Percentiles rank a stretch among this genome's conserved stretches.
Conservation (phyloP, 2,888 invertebrate genomes). For the Dasysyrphus tricinctus region DNA sequence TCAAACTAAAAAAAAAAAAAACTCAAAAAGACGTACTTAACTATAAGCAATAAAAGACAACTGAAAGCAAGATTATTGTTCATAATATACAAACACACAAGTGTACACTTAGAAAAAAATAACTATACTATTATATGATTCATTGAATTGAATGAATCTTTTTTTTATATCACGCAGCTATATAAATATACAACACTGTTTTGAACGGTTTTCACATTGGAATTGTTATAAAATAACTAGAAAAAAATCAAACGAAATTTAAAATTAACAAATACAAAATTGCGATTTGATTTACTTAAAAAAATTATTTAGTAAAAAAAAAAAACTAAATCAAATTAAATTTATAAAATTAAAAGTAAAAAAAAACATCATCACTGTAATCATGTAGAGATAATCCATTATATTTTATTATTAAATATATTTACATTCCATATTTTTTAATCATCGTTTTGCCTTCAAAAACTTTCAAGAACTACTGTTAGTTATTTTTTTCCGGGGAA, state of each 20-base stretch:
- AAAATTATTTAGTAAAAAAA: slow-evolving; percentile 34
- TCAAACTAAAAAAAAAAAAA: slow-evolving; percentile 24
- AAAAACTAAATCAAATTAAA: slow-evolving; percentile 39
- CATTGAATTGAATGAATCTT: slow-evolving; percentile 50
- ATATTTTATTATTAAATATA: slow-evolving; percentile 76
- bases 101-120: slow-evolving; percentile 33
- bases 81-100: slow-evolving; percentile 41
- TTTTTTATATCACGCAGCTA: slow-evolving; percentile 62
- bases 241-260: slow-evolving; percentile 24
- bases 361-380: slow-evolving; percentile 73
- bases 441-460: slow-evolving; percentile 6
- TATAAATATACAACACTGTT: slow-evolving; percentile 51
- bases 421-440: slow-evolving; percentile 75
- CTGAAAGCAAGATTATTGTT: slow-evolving; percentile 61
- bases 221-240: slow-evolving; percentile 70
- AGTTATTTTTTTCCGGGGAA: not conserved
- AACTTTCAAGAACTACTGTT: not conserved
- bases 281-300: slow-evolving; percentile 65
- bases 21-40: slow-evolving; percentile 70
- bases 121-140: slow-evolving; percentile 27
- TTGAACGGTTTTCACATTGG: slow-evolving; percentile 61
- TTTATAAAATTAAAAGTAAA: slow-evolving; percentile 42
- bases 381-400: slow-evolving; percentile 74
- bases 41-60: slow-evolving; percentile 68
- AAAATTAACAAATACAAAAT: slow-evolving; percentile 32